These are phyloP conservation scores for Drosophila carrolli DNA, from an alignment of 1,140 invertebrate genomes.

Conservation along the genomic window DNA sequence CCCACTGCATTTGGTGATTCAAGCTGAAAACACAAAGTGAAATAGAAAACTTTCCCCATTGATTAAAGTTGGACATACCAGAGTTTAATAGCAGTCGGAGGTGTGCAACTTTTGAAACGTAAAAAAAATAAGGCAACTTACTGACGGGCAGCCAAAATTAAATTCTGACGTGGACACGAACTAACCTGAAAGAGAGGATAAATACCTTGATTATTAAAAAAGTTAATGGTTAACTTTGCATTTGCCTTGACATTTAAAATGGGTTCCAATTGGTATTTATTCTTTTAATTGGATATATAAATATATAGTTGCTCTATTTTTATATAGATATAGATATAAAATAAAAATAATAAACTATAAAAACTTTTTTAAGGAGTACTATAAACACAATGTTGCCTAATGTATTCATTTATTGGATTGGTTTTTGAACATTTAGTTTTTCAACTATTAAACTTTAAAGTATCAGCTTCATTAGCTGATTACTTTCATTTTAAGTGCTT, in stretches of 20 bases:
- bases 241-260: too few species aligned
- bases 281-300: too few species aligned
- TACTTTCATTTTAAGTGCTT: neutral
- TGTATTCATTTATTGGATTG: too few species aligned
- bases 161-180: neutral
- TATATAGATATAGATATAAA: too few species aligned
- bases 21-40: slow-evolving; percentile 1
- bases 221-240: too few species aligned
- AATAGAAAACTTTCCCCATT: slow-evolving; percentile 25
- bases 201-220: neutral
- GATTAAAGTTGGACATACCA: neutral
- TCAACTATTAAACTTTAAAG: too few species aligned
- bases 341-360: too few species aligned
- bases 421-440: neutral
- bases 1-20: neutral
- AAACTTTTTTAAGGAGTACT: too few species aligned
- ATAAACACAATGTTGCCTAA: too few species aligned
- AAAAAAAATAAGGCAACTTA: slow-evolving; percentile 45
- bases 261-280: too few species aligned
- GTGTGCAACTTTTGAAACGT: slow-evolving; percentile 8
- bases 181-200: slow-evolving; percentile 56
- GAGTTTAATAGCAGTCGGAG: slow-evolving; percentile 2
- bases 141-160: slow-evolving; percentile 32
- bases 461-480: neutral
- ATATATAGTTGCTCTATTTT: too few species aligned